Evolutionary conservation across 2,888 invertebrate species (phyloP).

Genomic region (Drosophila eohydei): DNA sequence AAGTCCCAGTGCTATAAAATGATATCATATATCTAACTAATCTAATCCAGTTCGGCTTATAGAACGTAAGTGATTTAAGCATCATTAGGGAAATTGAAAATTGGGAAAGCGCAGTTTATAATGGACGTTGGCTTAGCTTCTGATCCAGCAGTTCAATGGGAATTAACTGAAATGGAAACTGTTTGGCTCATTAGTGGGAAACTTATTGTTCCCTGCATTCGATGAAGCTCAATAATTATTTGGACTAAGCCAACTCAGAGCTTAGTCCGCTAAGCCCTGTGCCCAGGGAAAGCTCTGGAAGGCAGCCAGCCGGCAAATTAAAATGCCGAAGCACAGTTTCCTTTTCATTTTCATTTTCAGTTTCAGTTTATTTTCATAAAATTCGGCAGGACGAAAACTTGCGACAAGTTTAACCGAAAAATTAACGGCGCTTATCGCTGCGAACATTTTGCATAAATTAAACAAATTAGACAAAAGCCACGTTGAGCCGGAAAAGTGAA

Average conservation of each 20-base stretch:
- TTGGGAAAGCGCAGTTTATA: not conserved
- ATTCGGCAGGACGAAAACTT: conserved; percentile 42
- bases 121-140: not conserved
- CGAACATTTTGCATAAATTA: conserved; percentile 81
- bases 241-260: conserved; percentile 28
- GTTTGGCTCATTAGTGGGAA: not conserved
- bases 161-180: conserved; percentile 2
- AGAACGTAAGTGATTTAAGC: not conserved
- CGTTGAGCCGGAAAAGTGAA: conserved; percentile 39
- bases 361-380: conserved; percentile 45
- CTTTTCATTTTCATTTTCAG: conserved; percentile 18
- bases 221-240: conserved; percentile 43
- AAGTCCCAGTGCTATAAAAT: not conserved
- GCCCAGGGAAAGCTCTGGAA: conserved; percentile 33
- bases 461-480: conserved; percentile 73
- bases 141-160: conserved; percentile 9
- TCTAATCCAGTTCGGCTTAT: not conserved
- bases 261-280: conserved; percentile 44
- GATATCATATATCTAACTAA: not conserved
- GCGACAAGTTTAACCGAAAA: conserved; percentile 73
- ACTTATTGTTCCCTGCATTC: conserved; percentile 3
- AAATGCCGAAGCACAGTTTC: conserved; percentile 52
- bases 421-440: conserved; percentile 71
- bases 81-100: not conserved
- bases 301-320: conserved; percentile 51